phyloP scores from a whole-genome alignment of 2,888 invertebrate species.

The Noctua comes region DNA sequence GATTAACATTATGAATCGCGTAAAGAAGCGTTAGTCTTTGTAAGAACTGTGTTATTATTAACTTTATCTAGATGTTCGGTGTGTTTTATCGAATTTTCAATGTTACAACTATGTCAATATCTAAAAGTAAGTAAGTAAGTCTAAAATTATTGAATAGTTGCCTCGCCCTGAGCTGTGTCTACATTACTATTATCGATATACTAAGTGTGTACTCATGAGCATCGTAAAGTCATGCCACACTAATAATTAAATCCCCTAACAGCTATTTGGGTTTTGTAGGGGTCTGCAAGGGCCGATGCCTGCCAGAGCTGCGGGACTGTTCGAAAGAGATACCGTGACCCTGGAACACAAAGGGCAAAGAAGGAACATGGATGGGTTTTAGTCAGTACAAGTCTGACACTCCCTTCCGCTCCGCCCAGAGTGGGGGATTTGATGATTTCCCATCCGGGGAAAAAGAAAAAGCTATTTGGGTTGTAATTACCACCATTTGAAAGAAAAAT shows the following conservation, averaged over 20 bases:
- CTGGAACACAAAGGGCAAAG: no score
- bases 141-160: background rate
- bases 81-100: background rate
- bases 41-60: background rate
- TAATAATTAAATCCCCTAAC: slow-evolving; percentile 18
- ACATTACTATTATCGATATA: background rate
- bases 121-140: background rate
- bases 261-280: background rate
- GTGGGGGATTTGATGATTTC: no score
- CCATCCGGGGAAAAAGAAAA: no score
- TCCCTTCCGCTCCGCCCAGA: no score
- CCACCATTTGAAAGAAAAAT: slow-evolving; percentile 1
- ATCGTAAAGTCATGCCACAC: background rate
- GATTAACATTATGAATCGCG: background rate
- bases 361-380: no score
- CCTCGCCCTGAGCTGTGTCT: background rate
- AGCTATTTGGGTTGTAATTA: slow-evolving; percentile 10
- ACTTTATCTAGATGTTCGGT: background rate
- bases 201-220: background rate
- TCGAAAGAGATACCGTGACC: no score
- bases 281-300: no score
- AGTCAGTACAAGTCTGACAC: no score
- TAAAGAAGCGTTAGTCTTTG: slow-evolving; percentile 3
- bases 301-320: no score
- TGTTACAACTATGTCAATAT: background rate